Evolutionary conservation across 2,797 vertebrate genomes (phyloP), one percentile per base, ranked within the genome.

Genomic region (Diglossa cyanea): DNA sequence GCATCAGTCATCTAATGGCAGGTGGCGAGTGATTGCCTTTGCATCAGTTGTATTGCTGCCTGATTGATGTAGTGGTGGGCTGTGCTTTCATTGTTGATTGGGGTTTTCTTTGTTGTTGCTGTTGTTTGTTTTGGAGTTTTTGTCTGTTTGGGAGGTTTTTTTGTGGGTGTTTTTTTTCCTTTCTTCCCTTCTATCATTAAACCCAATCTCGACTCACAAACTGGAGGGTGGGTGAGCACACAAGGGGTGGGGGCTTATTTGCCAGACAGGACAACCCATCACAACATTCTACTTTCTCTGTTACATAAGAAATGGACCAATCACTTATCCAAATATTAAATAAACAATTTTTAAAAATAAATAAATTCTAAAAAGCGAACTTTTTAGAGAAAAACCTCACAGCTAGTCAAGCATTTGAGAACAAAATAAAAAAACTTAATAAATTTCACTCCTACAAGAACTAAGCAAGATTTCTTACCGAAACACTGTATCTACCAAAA

Each of bases 111-210:
- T 35, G 24, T 58, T 37, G 33, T 23, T 23, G 15, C 39, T 40
- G 33, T 28, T 42, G 1, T 3, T 33, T 10, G 17, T 35, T 37
- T 63, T 24, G 40, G 17, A 24, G n/a, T 7, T 31, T 30, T 54
- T 54, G 1, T 5, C 25, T 20, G 15, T n/a, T n/a, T 31, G 21
- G n/a, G 26, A 30, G n/a, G 15, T 5, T 25, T 35, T 28, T 37
- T 10, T 6, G 2, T 4, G 10, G 14, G 0, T 11, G 17, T 0
- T 18, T 31, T 2, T 18, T 30, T 55, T 45, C 9, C n/a, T 55
- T 51, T 54, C 10, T 31, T 71, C 35, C 24, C 6, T 13, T 62
- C 33, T 31, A 4, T 70, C 51, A 58, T 0, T 55, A 13, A 83
- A 60, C 48, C 81, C 28, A 26, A 62, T 42, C 14, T 77, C 1